Base-by-base conservation (phyloP, 1,140 invertebrate species). In the Trachymyrmex cornetzi region DNA sequence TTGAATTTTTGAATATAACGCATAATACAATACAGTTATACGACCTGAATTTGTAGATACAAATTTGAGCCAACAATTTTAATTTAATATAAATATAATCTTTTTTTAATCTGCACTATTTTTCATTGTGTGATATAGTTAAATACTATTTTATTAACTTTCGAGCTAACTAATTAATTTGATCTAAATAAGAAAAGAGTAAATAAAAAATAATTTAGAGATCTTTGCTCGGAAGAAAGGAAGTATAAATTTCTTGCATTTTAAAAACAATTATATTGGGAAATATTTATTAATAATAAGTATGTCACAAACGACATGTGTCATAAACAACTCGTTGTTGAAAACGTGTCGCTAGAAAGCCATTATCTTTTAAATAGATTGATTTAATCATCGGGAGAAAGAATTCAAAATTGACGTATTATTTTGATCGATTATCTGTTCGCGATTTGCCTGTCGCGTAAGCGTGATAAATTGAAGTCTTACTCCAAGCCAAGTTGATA, bases 401-500 rank as follows among this genome's bases (percentile, higher is more conserved):
- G 16, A 27, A 50, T 84, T 34, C 24, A 34, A 57, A 57, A 75
- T 24, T 34, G 38, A 22, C 63, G 5, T 82, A 34, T 86, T 66
- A 77, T 75, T 80, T 55, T 74, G 67, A 86, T 74, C 38, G 75
- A 86, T 86, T 79, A 80, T 77, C 48, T 14, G 19, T 9, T 38
- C 1, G 66, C 22, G 14, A 24, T 69, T 24, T 22, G 27, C 12
- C 24, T 63, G 30, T 77, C 38, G 14, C 27, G 16, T 27, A 72
- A 81, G 4, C 3, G 44, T 53, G 80, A 87, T 79, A 85, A 66
- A 79, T 79, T 72, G 82, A 79, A 66, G 48, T 79, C 74, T 85
- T 63, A 3, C 9, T 66, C 6, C 1, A 6, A 22, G 12, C 7
- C 9, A 3, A 55, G n/a, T 53, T 74, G 74, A 79, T 85, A 85